A percentile compares a stretch with the other conserved stretches of the same genome.
Evolutionary conservation across 2,113 vertebrate species (phyloP).

Genomic region (Puma concolor): DNA sequence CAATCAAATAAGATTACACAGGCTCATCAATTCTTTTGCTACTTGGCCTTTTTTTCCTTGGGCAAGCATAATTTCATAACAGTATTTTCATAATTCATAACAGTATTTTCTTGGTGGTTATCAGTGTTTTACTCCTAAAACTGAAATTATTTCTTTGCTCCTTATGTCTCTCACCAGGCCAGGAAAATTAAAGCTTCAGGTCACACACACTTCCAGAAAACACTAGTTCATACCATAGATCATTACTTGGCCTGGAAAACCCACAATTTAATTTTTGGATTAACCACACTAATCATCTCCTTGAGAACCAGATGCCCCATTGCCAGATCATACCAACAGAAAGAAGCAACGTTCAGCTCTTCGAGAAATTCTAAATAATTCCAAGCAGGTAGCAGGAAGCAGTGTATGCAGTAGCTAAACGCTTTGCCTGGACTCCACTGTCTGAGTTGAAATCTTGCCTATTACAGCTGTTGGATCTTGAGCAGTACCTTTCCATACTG

Average conservation of each 20-base stretch:
- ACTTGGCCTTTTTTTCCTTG: not conserved
- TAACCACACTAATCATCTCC: slow-evolving; percentile 28
- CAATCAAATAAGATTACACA: not conserved
- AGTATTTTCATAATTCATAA: not conserved
- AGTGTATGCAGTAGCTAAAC: not conserved
- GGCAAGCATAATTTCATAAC: not conserved
- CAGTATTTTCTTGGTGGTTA: not conserved
- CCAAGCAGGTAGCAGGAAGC: slow-evolving; percentile 13
- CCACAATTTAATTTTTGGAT: slow-evolving; percentile 58
- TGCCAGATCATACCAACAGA: slow-evolving; percentile 22
- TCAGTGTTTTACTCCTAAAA: not conserved
- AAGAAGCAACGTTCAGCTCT: not conserved
- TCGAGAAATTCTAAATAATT: slow-evolving; percentile 26
- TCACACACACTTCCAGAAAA: not conserved
- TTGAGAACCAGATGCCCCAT: not conserved
- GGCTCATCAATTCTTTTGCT: not conserved
- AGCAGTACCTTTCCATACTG: not conserved
- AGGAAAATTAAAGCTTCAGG: not conserved
- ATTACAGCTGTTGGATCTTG: not conserved
- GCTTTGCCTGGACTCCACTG: not conserved
- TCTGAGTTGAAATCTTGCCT: not conserved
- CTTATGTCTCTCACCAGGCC: not conserved
- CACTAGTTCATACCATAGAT: not conserved
- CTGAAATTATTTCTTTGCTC: not conserved
- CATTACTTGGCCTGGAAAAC: slow-evolving; percentile 13